Conservation (phyloP, 2,113 vertebrate species). For the Xiphophorus hellerii region DNA sequence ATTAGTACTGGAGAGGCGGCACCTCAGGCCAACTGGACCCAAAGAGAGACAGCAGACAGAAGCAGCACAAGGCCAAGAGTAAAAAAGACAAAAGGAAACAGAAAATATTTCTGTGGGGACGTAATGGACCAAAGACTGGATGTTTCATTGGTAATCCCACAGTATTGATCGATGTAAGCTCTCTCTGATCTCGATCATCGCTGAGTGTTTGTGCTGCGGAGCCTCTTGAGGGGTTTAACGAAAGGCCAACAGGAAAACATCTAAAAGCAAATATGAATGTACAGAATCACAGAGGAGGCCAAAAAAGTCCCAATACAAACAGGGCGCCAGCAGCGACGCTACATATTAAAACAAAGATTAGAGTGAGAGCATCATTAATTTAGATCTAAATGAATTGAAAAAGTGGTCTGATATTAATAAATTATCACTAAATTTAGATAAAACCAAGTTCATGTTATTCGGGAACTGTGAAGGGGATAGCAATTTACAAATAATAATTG, state of each 20-base stretch:
- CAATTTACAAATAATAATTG: too few relatives aligned
- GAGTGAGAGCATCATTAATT: neutral
- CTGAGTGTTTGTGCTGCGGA: neutral
- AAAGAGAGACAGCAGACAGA: neutral
- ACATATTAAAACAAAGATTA: neutral
- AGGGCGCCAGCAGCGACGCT: neutral
- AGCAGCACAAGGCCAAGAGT: neutral
- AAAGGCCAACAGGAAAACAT: conserved; percentile 11
- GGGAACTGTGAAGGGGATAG: too few relatives aligned
- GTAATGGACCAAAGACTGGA: neutral
- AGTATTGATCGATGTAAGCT: conserved; percentile 15
- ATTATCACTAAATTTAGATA: too few relatives aligned
- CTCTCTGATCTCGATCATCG: conserved; percentile 27
- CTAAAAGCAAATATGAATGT: neutral
- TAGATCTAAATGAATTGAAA: too few relatives aligned
- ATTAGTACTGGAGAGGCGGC: conserved; percentile 5
- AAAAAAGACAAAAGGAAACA: neutral
- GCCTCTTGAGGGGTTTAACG: conserved; percentile 11
- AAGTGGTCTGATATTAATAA: too few relatives aligned
- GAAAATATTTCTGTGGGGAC: neutral
- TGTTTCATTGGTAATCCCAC: conserved; percentile 27
- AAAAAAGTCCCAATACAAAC: conserved; percentile 1
- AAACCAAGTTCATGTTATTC: too few relatives aligned
- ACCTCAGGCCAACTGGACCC: conserved; percentile 1
- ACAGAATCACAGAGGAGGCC: neutral